phyloP scores from a whole-genome alignment of 2,797 vertebrate genomes.

The Podarcis siculus region DNA sequence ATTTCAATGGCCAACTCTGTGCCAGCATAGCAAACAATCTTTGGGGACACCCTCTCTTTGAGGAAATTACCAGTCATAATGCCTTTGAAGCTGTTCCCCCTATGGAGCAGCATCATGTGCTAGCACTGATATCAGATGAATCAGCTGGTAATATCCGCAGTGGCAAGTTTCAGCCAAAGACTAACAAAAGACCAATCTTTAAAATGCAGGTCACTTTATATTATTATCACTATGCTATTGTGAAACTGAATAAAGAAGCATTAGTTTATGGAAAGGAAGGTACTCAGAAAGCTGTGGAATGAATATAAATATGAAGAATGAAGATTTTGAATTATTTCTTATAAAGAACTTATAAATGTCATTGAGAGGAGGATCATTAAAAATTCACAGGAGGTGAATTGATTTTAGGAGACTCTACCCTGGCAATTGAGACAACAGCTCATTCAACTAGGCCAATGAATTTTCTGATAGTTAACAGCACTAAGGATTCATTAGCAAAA shows the following conservation, averaged over 20 bases:
- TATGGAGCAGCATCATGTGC: neutral
- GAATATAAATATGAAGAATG: neutral
- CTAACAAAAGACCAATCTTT: neutral
- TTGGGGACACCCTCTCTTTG: rapidly evolving
- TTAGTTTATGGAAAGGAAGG: neutral
- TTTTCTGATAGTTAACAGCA: neutral
- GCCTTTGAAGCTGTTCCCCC: neutral
- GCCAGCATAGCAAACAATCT: rapidly evolving
- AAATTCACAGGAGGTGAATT: neutral
- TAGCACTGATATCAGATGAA: neutral
- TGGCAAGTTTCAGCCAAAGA: neutral
- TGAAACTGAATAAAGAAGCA: neutral
- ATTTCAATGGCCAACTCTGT: neutral
- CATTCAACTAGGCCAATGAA: neutral
- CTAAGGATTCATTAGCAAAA: neutral
- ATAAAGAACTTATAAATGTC: neutral
- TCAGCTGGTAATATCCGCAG: neutral
- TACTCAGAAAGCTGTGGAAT: neutral
- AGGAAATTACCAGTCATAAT: neutral
- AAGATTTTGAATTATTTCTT: neutral
- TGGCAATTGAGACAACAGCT: neutral
- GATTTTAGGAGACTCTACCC: neutral
- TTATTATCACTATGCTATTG: neutral
- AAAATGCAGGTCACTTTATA: neutral
- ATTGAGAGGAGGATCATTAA: neutral